phyloP scores from a whole-genome alignment of 2,888 invertebrate species.

The Merodon equestris region DNA sequence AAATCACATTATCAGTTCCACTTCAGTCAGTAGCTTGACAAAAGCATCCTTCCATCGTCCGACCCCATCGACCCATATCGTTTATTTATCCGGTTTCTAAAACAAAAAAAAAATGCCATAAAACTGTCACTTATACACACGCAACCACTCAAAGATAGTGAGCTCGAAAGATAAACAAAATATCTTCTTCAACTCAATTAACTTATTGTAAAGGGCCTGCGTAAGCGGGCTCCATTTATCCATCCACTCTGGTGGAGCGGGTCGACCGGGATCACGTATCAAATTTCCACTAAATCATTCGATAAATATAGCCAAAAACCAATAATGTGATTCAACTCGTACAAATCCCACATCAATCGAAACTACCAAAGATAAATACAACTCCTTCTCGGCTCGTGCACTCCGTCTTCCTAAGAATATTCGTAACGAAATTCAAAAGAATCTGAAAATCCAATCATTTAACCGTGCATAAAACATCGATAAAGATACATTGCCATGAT shows the following conservation, averaged over 20 bases:
- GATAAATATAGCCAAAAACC: constrained; percentile 35
- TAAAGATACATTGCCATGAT: constrained; percentile 57
- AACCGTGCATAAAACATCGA: constrained; percentile 60
- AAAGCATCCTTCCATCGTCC: constrained; percentile 30
- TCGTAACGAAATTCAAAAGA: background rate
- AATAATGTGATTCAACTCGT: constrained; percentile 28
- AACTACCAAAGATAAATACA: constrained; percentile 1
- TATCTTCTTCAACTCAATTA: constrained; percentile 43
- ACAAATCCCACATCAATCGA: constrained; percentile 12
- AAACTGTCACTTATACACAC: constrained; percentile 39
- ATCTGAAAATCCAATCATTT: constrained; percentile 51
- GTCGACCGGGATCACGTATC: constrained; percentile 45
- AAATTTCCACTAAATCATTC: constrained; percentile 54
- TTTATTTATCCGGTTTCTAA: background rate
- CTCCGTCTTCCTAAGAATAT: background rate
- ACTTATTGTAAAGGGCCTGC: constrained; percentile 35
- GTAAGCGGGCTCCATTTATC: constrained; percentile 25
- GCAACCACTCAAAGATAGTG: constrained; percentile 18
- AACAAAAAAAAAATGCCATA: constrained; percentile 21
- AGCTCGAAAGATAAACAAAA: constrained; percentile 13
- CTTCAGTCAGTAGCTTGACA: constrained; percentile 27
- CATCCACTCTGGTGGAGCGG: constrained; percentile 15
- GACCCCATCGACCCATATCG: background rate
- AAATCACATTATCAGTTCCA: constrained; percentile 36
- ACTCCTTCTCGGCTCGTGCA: background rate